phyloP scores from a whole-genome alignment of 1,140 invertebrate species.

The Paraescarpia echinospica region DNA sequence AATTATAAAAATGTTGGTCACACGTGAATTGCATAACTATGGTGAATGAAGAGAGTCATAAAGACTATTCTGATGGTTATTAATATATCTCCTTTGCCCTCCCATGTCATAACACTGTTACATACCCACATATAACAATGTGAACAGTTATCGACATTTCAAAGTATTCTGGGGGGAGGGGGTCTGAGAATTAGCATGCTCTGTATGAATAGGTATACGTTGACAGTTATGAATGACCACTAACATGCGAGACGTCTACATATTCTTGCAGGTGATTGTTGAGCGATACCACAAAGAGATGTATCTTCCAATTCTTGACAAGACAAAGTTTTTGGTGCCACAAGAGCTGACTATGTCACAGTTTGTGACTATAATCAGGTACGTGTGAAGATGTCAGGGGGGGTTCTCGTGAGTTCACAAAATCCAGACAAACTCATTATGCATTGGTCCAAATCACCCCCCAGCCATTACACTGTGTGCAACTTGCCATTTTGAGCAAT shows the following conservation, averaged over 20 bases:
- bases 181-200: no score
- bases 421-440: no score
- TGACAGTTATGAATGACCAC: background rate
- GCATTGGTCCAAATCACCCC: no score
- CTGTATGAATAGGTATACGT: background rate
- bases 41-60: no score
- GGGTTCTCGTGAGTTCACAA: no score
- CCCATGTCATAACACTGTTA: no score
- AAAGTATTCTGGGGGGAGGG: no score
- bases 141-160: no score
- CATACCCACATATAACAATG: no score
- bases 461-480: background rate
- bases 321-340: slow-evolving; percentile 70
- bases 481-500: no score
- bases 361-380: slow-evolving; percentile 68
- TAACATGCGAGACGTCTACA: background rate
- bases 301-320: slow-evolving; percentile 65
- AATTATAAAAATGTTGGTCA: background rate
- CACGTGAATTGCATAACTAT: background rate
- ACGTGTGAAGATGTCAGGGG: slow-evolving; percentile 17
- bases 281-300: slow-evolving; percentile 66
- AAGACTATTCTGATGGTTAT: no score
- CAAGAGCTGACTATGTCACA: slow-evolving; percentile 69
- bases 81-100: background rate
- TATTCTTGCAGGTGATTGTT: slow-evolving; percentile 62